Percentiles rank a stretch among this genome's conserved stretches.
These are phyloP conservation scores for Ciconia stormi DNA, from an alignment of 2,113 vertebrate species.

Conservation along the genomic window DNA sequence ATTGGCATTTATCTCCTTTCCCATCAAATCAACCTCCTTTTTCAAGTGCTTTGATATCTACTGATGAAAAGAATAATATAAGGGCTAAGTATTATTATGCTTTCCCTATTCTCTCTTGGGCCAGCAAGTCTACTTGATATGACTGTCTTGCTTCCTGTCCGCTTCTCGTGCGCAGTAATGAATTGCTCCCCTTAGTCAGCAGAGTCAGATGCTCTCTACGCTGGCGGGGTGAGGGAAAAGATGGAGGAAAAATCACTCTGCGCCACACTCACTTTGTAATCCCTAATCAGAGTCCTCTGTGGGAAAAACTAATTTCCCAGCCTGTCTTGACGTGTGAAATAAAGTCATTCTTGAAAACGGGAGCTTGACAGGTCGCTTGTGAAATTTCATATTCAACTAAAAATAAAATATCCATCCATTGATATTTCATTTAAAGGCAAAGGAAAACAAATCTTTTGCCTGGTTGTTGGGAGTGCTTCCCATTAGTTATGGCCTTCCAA, in stretches of 20 bases:
- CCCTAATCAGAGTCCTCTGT: conserved; percentile 64
- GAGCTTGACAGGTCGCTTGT: conserved; percentile 62
- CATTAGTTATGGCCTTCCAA: neutral
- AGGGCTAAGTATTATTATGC: conserved; percentile 3
- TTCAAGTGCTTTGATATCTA: conserved; percentile 32
- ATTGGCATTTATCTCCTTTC: neutral
- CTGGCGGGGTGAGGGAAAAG: neutral
- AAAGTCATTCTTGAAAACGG: conserved; percentile 71
- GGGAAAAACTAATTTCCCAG: conserved; percentile 75
- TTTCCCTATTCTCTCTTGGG: conserved; percentile 1
- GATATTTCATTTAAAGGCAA: conserved; percentile 74
- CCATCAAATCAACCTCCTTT: conserved; percentile 19
- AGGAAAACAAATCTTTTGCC: conserved; percentile 51
- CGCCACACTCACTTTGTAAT: conserved; percentile 37
- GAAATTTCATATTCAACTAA: conserved; percentile 72
- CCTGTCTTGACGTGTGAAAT: conserved; percentile 72
- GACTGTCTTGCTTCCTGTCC: neutral
- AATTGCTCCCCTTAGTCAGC: conserved; percentile 44
- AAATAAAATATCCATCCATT: conserved; percentile 75
- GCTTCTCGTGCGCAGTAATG: neutral
- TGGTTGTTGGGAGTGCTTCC: neutral
- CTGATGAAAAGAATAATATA: conserved; percentile 23
- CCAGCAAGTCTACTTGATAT: conserved; percentile 6
- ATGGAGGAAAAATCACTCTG: conserved; percentile 58
- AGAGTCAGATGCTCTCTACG: neutral